Evolutionary conservation across 2,797 vertebrate species (phyloP), one percentile per base, ranked within the genome.

Genomic region (Urophycis tenuis): DNA sequence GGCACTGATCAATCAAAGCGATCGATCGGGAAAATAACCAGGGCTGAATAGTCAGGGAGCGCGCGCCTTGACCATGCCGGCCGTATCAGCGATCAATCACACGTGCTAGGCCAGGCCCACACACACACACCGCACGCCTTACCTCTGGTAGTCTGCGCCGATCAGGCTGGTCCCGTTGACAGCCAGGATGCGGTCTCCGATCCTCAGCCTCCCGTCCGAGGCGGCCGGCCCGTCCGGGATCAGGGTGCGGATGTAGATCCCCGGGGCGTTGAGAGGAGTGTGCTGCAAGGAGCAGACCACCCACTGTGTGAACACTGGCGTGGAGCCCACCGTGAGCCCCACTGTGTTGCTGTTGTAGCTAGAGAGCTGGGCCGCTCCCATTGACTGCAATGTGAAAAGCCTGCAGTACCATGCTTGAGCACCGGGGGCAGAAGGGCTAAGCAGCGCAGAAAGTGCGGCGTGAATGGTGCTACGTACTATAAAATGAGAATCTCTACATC

Each of bases 211-310:
- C 53, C 97, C 96, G 0, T 97, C 94, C 0, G 94, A 82, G 0
- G 96, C 95, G 0, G 97, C 97, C 0, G 97, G 97, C 31, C 96
- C 95, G 17, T 97, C 96, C 0, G 96, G 96, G 29, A 98, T 95
- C 84, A 99, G 92, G 0, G 97, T 98, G 85, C 96, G 93, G 91
- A 99, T 96, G 90, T 98, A 99, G 88, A 99, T 98, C 60, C 97
- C 97, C 0, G 96, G 95, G 70, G 94, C 86, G 10, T 95, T 95
- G 80, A 98, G 93, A 3, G 95, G 93, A 0, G 97, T 99, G 92
- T 99, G 96, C 97, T 99, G 92, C 49, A 12, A 77, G 79, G 74
- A 11, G 77, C 36, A 77, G 45, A 67, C 1, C 72, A 41, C 31
- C 75, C 31, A 25, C 29, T 11, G 12, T 19, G 22, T 22, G 10